Evolutionary conservation across 1,140 invertebrate genomes (phyloP).

Genomic region (Leptinotarsa undecemlineata): DNA sequence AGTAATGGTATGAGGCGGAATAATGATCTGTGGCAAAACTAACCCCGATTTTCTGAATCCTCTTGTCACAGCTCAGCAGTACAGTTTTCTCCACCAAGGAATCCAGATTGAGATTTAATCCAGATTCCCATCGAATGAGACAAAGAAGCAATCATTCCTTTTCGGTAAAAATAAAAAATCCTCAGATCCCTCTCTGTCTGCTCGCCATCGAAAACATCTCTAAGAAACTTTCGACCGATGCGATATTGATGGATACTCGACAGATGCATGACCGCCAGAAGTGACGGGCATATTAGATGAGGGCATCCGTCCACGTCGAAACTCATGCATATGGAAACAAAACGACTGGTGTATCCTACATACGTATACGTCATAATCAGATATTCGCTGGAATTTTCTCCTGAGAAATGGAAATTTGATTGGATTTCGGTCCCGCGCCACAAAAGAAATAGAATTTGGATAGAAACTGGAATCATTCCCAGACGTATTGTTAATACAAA

Average conservation of each 20-base stretch:
- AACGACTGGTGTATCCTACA: constrained; percentile 41
- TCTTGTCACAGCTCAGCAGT: neutral
- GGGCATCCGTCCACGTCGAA: constrained; percentile 50
- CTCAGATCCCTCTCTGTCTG: neutral
- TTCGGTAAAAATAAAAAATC: neutral
- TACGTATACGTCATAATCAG: constrained; percentile 31
- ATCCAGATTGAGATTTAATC: neutral
- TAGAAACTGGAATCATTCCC: neutral
- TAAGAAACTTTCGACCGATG: neutral
- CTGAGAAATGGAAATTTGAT: constrained; percentile 52
- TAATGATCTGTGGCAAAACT: neutral
- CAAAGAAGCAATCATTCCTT: no score
- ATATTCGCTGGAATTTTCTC: constrained; percentile 47
- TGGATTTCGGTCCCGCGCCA: constrained; percentile 43
- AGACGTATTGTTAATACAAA: neutral
- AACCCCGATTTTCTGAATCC: neutral
- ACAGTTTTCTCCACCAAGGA: neutral
- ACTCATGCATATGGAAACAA: constrained; percentile 33
- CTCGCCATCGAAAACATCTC: neutral
- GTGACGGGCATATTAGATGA: constrained; percentile 50
- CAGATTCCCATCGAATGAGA: neutral
- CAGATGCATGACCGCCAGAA: constrained; percentile 46
- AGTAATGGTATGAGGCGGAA: neutral
- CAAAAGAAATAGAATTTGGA: constrained; percentile 9
- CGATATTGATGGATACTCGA: constrained; percentile 15